These are phyloP conservation scores for Holacanthella duospinosa DNA, from an alignment of 2,888 invertebrate species.

Conservation along the genomic window DNA sequence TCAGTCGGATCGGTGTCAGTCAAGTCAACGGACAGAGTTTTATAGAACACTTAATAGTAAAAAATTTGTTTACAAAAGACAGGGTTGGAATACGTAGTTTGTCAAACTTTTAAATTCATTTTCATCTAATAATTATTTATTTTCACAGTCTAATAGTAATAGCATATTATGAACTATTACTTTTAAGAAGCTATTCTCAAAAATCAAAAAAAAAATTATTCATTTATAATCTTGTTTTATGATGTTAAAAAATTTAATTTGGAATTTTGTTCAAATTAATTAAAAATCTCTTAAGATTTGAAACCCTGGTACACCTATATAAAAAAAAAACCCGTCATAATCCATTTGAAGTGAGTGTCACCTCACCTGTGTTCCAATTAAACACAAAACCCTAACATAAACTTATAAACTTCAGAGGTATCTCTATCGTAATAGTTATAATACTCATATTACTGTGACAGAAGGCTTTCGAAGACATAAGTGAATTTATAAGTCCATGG, in stretches of 20 bases:
- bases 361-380: constrained; percentile 2
- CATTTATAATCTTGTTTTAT: no score
- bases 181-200: background rate
- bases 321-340: no score
- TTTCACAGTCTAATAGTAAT: background rate
- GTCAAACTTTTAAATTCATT: background rate
- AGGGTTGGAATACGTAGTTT: background rate
- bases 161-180: background rate
- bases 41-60: constrained; percentile 1
- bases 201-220: no score
- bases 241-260: no score
- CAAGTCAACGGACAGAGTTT: background rate
- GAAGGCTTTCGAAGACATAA: background rate
- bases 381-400: background rate
- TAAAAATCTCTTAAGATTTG: no score
- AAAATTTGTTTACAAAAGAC: constrained; percentile 1
- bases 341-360: constrained; percentile 1
- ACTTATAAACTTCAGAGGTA: no score
- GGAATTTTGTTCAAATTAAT: no score
- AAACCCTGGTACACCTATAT: no score
- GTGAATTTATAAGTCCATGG: background rate
- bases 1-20: background rate
- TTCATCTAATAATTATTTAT: background rate
- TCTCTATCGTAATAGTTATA: background rate
- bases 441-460: background rate